A percentile compares a stretch with the other conserved stretches of the same genome.
Conservation (phyloP, 1,140 invertebrate species). For the Pachyrhynchus sulphureomaculatus region DNA sequence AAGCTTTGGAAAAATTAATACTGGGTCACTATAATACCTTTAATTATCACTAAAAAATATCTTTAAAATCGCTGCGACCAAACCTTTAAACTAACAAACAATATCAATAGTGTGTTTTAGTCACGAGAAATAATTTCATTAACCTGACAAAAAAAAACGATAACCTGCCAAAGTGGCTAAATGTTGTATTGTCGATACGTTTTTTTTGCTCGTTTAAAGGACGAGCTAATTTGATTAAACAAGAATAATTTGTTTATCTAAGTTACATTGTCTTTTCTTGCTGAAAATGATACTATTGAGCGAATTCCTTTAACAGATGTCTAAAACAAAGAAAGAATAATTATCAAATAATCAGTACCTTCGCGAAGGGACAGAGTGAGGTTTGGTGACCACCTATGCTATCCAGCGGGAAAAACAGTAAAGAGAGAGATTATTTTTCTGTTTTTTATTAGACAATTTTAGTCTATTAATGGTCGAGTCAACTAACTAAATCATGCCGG, state of each 20-base stretch:
- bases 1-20: background rate
- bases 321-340: constrained; percentile 59
- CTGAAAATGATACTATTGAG: constrained; percentile 82
- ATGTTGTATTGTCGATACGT: constrained; percentile 42
- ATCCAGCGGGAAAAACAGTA: too few species aligned
- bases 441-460: too few species aligned
- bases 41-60: constrained; percentile 14
- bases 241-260: constrained; percentile 36
- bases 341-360: too few species aligned
- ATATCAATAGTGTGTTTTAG: background rate
- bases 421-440: too few species aligned
- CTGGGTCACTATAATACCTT: constrained; percentile 18
- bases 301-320: constrained; percentile 84
- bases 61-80: background rate
- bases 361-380: too few species aligned
- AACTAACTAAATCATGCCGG: too few species aligned
- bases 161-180: constrained; percentile 9
- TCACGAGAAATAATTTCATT: constrained; percentile 5
- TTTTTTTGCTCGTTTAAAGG: constrained; percentile 22
- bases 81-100: background rate
- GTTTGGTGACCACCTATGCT: too few species aligned
- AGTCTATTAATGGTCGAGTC: too few species aligned
- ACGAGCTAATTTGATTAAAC: constrained; percentile 33
- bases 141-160: background rate
- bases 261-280: constrained; percentile 65